These are phyloP conservation scores for Ellobium chinense DNA, from an alignment of 2,888 invertebrate genomes.

Conservation along the genomic window DNA sequence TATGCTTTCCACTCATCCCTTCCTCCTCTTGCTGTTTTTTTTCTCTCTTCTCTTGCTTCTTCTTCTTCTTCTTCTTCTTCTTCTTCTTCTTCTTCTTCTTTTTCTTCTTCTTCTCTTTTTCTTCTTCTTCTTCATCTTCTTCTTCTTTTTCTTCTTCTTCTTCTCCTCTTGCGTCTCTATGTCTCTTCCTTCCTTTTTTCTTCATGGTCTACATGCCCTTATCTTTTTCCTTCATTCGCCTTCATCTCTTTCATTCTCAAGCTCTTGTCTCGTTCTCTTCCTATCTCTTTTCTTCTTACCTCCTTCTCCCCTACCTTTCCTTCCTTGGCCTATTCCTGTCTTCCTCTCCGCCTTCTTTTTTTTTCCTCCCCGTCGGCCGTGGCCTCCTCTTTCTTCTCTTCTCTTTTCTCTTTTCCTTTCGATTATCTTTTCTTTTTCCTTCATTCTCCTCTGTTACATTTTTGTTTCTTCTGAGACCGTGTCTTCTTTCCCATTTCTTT, in stretches of 20 bases:
- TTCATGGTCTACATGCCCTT: background rate
- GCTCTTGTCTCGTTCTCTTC: background rate
- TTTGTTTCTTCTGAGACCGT: background rate
- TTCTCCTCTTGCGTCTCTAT: background rate
- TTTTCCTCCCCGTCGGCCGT: too few species aligned
- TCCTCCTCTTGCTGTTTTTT: background rate
- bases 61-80: background rate
- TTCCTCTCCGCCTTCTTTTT: background rate
- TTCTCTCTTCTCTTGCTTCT: background rate
- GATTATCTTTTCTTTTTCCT: background rate
- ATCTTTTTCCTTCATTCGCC: background rate
- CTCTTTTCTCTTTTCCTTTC: background rate
- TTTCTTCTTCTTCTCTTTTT: background rate
- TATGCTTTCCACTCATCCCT: background rate
- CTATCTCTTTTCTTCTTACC: background rate
- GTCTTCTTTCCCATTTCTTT: background rate
- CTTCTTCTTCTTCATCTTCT: background rate
- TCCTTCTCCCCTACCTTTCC: background rate
- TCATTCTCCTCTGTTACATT: background rate
- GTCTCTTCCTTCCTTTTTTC: background rate
- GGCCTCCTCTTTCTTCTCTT: background rate
- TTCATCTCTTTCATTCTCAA: background rate
- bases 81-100: background rate
- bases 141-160: background rate
- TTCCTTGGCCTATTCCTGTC: background rate